Evolutionary conservation across 2,797 vertebrate species (phyloP), one percentile per base, ranked within the genome.

Genomic region (Siniperca scherzeri): DNA sequence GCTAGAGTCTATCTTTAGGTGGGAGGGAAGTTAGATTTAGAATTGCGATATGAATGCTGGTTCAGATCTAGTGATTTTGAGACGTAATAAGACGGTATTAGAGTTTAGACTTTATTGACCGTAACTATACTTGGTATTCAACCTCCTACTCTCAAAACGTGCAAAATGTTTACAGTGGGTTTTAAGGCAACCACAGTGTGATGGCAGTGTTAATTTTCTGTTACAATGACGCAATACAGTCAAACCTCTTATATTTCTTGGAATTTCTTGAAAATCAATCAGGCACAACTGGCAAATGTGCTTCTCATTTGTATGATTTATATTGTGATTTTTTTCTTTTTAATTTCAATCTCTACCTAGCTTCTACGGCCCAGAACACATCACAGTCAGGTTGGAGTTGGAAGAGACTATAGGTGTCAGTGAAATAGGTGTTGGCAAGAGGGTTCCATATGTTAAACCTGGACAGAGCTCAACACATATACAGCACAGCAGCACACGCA

Each of bases 361-460:
- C 64, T 79, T 72, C 38, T 59, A 56, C 11, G 22, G 77, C 69
- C 86, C 76, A 68, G 55, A 76, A 82, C 78, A 82, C 84, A 79
- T 74, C 80, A 67, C 33, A 33, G 62, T 83, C 85, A 72, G 55
- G 74, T 72, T 81, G 75, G 65, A 81, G 60, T 81, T 92, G 88
- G 88, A 89, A 77, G 66, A 80, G 57, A 70, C 66, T 67, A 30
- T 30, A 62, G 59, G 75, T 87, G 89, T 83, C 66, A 57, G 87
- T 74, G 84, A 85, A 91, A 81, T 83, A 80, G 74, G 89, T 88
- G 90, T 85, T 90, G 91, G 92, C 91, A 90, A 89, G 79, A 81
- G 14, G 78, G 70, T 69, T 85, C 90, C 92, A 92, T 92, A 90
- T 89, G 92, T 79, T 84, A 70, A 86, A 89, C 71, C 64, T 90